phyloP scores from a whole-genome alignment of 2,113 vertebrate species.

The Irena cyanogastra region DNA sequence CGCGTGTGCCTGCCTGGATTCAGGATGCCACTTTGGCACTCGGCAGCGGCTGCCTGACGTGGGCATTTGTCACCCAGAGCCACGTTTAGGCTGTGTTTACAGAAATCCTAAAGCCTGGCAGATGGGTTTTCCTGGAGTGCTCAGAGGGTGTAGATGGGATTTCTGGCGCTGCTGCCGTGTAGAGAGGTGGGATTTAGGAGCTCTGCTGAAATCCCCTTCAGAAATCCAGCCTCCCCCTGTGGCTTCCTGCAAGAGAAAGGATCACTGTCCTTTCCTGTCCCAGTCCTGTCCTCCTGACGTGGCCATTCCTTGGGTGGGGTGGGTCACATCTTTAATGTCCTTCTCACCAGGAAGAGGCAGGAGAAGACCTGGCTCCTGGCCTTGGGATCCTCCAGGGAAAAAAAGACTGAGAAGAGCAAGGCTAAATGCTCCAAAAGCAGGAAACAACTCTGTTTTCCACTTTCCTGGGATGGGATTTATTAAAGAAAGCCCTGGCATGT shows the following conservation, averaged over 20 bases:
- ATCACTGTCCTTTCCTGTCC: neutral
- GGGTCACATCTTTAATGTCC: neutral
- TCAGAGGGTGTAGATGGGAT: neutral
- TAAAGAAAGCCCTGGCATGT: neutral
- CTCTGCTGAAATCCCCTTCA: neutral
- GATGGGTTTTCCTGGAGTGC: neutral
- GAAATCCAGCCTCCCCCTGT: neutral
- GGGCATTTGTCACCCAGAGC: neutral
- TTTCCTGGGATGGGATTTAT: neutral
- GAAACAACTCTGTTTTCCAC: neutral
- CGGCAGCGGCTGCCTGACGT: neutral
- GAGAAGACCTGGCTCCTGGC: neutral
- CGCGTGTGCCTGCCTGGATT: neutral
- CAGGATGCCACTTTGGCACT: conserved; percentile 19
- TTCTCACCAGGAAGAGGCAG: neutral
- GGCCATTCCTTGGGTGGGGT: neutral
- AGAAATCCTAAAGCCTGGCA: neutral
- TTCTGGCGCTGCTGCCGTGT: neutral
- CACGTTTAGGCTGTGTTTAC: neutral
- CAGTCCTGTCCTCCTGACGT: neutral
- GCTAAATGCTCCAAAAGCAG: neutral
- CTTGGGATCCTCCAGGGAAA: neutral
- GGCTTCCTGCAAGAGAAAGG: neutral
- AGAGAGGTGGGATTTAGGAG: neutral
- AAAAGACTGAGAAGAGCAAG: fast-evolving